A percentile compares a stretch with the other conserved stretches of the same genome.
Evolutionary conservation across 2,113 vertebrate genomes (phyloP).

Genomic region (Pardalotus punctatus): DNA sequence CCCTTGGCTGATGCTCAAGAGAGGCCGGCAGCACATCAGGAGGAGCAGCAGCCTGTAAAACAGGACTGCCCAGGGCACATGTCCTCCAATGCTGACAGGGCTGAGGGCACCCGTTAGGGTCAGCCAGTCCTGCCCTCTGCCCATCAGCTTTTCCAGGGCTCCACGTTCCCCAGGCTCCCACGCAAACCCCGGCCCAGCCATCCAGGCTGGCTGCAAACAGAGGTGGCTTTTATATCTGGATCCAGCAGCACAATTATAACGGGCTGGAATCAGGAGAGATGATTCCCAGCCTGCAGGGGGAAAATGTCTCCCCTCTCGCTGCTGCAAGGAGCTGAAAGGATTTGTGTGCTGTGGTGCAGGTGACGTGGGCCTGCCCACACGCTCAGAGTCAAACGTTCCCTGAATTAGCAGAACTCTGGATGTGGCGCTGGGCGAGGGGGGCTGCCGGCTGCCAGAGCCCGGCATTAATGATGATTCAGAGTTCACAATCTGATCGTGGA

Average conservation of each 20-base stretch:
- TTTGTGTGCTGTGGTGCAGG: neutral
- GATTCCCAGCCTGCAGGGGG: neutral
- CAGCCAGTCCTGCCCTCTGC: neutral
- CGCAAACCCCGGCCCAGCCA: neutral
- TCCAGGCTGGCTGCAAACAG: neutral
- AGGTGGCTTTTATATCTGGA: slow-evolving; percentile 15
- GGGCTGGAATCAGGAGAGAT: neutral
- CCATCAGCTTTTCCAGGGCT: neutral
- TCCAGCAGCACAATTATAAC: neutral
- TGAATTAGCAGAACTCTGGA: slow-evolving; percentile 53
- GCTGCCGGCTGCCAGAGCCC: slow-evolving; percentile 1
- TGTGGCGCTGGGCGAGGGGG: slow-evolving; percentile 7
- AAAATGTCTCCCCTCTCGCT: neutral
- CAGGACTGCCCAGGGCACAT: neutral
- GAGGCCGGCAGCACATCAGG: neutral
- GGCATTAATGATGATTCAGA: slow-evolving; percentile 67
- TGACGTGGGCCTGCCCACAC: slow-evolving; percentile 64
- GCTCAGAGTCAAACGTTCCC: neutral
- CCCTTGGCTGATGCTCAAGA: neutral
- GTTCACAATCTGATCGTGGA: slow-evolving; percentile 40
- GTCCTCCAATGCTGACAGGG: neutral
- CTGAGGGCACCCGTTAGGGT: neutral
- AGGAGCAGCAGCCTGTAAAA: neutral
- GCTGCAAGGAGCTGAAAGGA: neutral
- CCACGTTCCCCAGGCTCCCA: neutral